Evolutionary conservation across 2,797 vertebrate genomes (phyloP), one percentile per base, ranked within the genome.

Genomic region (Sus cebifrons): DNA sequence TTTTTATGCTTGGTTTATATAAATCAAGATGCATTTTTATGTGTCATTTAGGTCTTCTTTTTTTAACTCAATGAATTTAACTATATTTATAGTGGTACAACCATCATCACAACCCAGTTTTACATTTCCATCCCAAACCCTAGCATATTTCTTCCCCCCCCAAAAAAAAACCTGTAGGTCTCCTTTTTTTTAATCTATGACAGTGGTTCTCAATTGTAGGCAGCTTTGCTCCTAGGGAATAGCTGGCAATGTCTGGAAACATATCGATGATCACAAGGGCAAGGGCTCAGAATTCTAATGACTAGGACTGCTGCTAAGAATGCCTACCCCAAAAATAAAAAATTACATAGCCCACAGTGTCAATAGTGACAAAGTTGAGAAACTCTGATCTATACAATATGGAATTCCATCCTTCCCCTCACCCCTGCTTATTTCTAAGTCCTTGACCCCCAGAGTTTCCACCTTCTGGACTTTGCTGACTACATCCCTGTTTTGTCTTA

Each of bases 41-140:
- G 1, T 83, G 15, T 90, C 17, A 84, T 58, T 90, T 93, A 94
- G 74, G n/a, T 84, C 17, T 70, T 70, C 21, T 79, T 74, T 95
- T 70, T 74, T 52, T 18, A 10, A 29, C 44, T 49, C 44, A 49
- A 10, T 49, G 44, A 49, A 49, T 49, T 49, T 49, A 7, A 49
- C 9, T 49, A 49, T 49, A 49, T 49, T 49, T 49, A 49, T 49
- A 49, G 44, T 49, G 5, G 44, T 10, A 49, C 44, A 49, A 49
- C 44, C 44, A 49, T 49, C 44, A 49, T 49, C 44, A 49, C 44
- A 49, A 49, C 44, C 44, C 44, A 49, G 6, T 49, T 6, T 49
- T 49, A 49, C 44, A 49, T 49, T 49, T 49, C 44, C 44, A 49
- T 49, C 44, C 44, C 44, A 49, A 49, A 49, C 44, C 44, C 44